phyloP scores from a whole-genome alignment of 37 sponge, comb jelly and placozoan species.

The Bolinopsis microptera region DNA sequence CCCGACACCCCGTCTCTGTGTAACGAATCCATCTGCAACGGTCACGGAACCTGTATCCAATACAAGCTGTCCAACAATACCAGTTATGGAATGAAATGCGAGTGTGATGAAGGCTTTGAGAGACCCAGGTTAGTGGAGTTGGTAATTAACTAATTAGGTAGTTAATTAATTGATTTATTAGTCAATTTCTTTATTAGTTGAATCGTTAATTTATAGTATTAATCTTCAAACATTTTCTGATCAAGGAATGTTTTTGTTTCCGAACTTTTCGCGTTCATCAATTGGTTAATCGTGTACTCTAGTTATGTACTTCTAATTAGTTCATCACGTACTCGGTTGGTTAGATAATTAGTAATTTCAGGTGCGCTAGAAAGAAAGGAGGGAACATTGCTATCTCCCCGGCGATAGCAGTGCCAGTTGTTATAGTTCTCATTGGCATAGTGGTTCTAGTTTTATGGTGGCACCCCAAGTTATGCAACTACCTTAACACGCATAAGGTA shows the following conservation, averaged over 20 bases:
- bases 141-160: no score
- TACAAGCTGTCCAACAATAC: background rate
- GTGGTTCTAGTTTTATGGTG: background rate
- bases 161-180: no score
- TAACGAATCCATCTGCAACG: background rate
- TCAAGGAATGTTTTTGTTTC: no score
- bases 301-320: no score
- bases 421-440: background rate
- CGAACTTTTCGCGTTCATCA: no score
- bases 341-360: background rate
- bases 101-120: background rate
- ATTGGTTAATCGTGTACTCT: no score
- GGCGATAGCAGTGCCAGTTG: background rate
- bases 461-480: background rate
- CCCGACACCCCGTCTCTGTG: background rate
- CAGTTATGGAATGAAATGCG: background rate
- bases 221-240: no score
- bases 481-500: background rate
- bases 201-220: no score
- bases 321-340: background rate
- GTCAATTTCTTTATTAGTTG: no score
- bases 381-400: background rate
- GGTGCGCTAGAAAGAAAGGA: constrained; percentile 13
- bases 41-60: constrained; percentile 15
- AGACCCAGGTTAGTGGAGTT: no score